Conservation (phyloP, 2,113 vertebrate genomes). For the Sebastes fasciatus region DNA sequence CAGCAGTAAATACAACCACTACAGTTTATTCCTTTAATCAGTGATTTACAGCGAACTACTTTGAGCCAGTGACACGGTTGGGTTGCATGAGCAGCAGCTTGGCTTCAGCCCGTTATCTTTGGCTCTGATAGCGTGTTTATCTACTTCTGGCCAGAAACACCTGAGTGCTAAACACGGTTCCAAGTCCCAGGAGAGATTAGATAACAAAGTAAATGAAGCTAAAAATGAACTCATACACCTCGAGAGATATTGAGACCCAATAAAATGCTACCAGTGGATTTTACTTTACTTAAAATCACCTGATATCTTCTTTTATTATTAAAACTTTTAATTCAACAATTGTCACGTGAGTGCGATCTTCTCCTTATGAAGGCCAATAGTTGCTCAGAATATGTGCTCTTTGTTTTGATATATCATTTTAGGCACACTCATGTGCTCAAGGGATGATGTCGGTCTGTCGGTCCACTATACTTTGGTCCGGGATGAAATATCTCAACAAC, state of each 20-base stretch:
- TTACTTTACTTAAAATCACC: neutral
- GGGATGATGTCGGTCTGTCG: too few species aligned
- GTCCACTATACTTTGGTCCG: neutral
- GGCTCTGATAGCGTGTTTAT: slow-evolving; percentile 43
- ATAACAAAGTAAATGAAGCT: slow-evolving; percentile 24
- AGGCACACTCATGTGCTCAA: too few species aligned
- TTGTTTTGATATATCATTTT: too few species aligned
- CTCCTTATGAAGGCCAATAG: too few species aligned
- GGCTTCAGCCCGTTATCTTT: slow-evolving; percentile 49
- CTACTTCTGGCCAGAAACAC: slow-evolving; percentile 29
- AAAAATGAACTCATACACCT: slow-evolving; percentile 16
- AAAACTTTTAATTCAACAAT: too few species aligned
- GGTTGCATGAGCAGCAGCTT: slow-evolving; percentile 31
- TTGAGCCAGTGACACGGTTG: slow-evolving; percentile 41
- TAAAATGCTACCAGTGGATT: slow-evolving; percentile 7
- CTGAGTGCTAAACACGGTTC: slow-evolving; percentile 33
- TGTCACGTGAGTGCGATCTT: too few species aligned
- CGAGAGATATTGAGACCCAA: slow-evolving; percentile 6
- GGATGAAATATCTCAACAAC: neutral
- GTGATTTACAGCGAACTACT: slow-evolving; percentile 63
- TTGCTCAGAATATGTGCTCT: too few species aligned
- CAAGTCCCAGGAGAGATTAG: slow-evolving; percentile 45
- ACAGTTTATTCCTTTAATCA: slow-evolving; percentile 55
- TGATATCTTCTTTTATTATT: too few species aligned
- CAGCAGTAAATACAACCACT: slow-evolving; percentile 42